A percentile compares a stretch with the other conserved stretches of the same genome.
Evolutionary conservation across 1,140 invertebrate genomes (phyloP).

Genomic region (Drosophila guanche): DNA sequence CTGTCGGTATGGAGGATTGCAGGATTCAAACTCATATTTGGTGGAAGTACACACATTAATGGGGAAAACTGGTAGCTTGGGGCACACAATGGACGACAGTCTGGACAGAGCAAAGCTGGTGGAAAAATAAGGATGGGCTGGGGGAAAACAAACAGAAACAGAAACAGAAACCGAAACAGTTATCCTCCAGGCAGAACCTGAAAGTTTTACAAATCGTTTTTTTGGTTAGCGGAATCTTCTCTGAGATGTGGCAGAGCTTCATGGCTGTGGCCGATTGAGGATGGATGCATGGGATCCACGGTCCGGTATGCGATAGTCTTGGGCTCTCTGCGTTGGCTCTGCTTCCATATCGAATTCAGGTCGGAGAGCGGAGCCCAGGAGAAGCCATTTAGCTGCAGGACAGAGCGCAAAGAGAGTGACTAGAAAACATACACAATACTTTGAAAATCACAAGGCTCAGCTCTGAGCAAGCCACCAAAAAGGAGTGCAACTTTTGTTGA

Average conservation of each 20-base stretch:
- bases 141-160: not conserved
- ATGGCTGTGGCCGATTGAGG: slow-evolving; percentile 26
- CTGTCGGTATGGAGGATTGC: not conserved
- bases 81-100: slow-evolving; percentile 11
- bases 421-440: not conserved
- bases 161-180: slow-evolving; percentile 10
- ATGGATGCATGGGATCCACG: not conserved
- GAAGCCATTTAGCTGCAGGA: slow-evolving; percentile 1
- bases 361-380: not conserved
- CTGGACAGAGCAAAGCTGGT: not conserved
- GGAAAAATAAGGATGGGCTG: not conserved
- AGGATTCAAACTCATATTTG: not conserved
- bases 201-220: slow-evolving; percentile 10
- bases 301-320: too few relatives aligned
- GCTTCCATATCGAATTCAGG: slow-evolving; percentile 33
- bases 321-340: not conserved
- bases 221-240: slow-evolving; percentile 31
- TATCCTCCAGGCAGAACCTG: slow-evolving; percentile 19
- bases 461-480: slow-evolving; percentile 10
- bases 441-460: not conserved
- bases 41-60: slow-evolving; percentile 12
- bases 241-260: slow-evolving; percentile 34
- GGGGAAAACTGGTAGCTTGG: not conserved
- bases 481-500: not conserved
- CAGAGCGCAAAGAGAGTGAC: not conserved